phyloP scores from a whole-genome alignment of 2,888 invertebrate genomes.

The Agrotis segetum region DNA sequence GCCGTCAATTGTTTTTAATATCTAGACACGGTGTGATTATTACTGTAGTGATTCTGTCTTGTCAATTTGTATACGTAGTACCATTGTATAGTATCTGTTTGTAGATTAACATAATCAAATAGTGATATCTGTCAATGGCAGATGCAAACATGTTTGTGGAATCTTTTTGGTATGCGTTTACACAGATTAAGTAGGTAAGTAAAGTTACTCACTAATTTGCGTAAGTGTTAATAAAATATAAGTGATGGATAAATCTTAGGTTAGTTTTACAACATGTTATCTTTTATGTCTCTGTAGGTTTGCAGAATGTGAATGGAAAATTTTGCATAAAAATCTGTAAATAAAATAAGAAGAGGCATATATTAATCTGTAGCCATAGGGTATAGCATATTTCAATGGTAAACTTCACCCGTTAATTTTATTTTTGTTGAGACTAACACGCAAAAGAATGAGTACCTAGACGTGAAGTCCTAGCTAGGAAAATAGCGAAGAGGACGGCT shows the following conservation, averaged over 20 bases:
- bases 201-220: not conserved
- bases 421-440: too few relatives aligned
- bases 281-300: not conserved
- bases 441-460: too few relatives aligned
- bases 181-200: not conserved
- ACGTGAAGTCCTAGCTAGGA: too few relatives aligned
- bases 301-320: not conserved
- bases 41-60: not conserved
- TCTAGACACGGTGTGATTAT: not conserved
- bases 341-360: too few relatives aligned
- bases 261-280: not conserved
- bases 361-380: too few relatives aligned
- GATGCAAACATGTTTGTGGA: not conserved
- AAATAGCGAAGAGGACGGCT: too few relatives aligned
- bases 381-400: too few relatives aligned
- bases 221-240: not conserved
- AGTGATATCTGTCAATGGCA: slow-evolving; percentile 11
- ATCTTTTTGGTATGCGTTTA: not conserved
- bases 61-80: not conserved
- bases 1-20: not conserved
- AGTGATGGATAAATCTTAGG: not conserved
- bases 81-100: too few relatives aligned
- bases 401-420: too few relatives aligned
- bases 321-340: too few relatives aligned
- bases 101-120: not conserved